These are phyloP conservation scores for Porites cylindrica DNA, from an alignment of 92 coral and sea anemone species.

Conservation along the genomic window DNA sequence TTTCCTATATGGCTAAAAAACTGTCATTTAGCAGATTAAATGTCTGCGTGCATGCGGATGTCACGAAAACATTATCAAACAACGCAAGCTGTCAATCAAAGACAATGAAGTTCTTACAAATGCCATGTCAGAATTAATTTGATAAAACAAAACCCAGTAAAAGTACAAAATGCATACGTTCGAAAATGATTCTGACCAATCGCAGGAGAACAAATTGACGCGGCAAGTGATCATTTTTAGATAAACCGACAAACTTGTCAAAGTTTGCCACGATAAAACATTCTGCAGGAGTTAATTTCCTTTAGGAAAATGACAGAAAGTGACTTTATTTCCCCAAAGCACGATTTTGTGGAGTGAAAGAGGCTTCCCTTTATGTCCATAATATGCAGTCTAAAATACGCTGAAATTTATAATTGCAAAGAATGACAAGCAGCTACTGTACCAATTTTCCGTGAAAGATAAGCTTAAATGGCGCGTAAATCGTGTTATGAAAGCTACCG, in stretches of 20 bases:
- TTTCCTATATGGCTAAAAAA: too few species aligned
- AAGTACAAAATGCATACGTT: conserved; percentile 16
- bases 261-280: conserved; percentile 7
- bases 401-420: background rate
- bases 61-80: conserved; percentile 2
- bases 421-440: background rate
- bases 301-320: conserved; percentile 17
- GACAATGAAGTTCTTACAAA: conserved; percentile 34
- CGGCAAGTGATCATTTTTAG: conserved; percentile 21
- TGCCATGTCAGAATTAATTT: conserved; percentile 39
- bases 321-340: background rate
- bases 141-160: conserved; percentile 36
- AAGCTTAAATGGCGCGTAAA: background rate
- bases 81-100: conserved; percentile 32
- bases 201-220: conserved; percentile 24
- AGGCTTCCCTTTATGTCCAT: background rate
- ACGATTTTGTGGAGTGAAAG: background rate
- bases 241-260: conserved; percentile 47
- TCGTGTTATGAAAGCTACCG: background rate
- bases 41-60: background rate
- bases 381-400: conserved; percentile 12
- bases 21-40: too few species aligned
- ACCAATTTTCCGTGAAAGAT: too few species aligned
- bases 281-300: conserved; percentile 33
- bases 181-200: conserved; percentile 27